These are phyloP conservation scores for Cyprinella venusta DNA, from an alignment of 2,797 vertebrate genomes.

Conservation along the genomic window DNA sequence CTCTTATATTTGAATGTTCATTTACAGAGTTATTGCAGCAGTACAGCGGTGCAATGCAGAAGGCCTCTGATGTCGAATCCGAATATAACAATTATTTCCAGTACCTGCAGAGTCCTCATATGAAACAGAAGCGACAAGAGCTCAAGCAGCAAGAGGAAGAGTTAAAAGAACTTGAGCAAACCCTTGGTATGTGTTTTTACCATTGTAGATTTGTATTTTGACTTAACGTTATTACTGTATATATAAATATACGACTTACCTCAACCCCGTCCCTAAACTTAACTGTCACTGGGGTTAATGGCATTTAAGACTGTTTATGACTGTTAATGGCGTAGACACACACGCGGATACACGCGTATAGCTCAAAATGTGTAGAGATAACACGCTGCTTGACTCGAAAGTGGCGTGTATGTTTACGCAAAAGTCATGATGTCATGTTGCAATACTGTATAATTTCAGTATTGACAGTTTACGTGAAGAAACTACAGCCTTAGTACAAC, in stretches of 20 bases:
- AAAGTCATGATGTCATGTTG: too few species aligned
- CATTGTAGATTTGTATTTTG: not conserved
- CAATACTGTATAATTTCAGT: not conserved
- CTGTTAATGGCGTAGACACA: too few species aligned
- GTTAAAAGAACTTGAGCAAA: constrained; percentile 78
- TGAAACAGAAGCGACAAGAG: constrained; percentile 71
- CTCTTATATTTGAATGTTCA: constrained; percentile 1
- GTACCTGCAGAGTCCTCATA: constrained; percentile 72
- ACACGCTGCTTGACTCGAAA: too few species aligned
- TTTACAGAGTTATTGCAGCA: constrained; percentile 79
- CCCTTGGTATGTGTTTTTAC: constrained; percentile 76
- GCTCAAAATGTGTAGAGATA: too few species aligned
- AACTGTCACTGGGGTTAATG: too few species aligned
- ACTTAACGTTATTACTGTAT: too few species aligned
- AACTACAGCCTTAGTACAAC: not conserved
- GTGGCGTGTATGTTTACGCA: too few species aligned
- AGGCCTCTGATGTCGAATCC: constrained; percentile 61
- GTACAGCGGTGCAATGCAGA: constrained; percentile 74
- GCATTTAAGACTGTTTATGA: too few species aligned
- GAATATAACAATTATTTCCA: constrained; percentile 69
- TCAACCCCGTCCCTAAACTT: too few species aligned
- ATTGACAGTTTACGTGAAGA: not conserved
- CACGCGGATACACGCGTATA: too few species aligned
- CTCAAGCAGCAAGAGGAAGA: constrained; percentile 73
- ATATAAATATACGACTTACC: too few species aligned